Evolutionary conservation across 92 coral and sea anemone species (phyloP), one percentile per base, ranked within the genome.

Genomic region (Parazoanthus atlanticus): DNA sequence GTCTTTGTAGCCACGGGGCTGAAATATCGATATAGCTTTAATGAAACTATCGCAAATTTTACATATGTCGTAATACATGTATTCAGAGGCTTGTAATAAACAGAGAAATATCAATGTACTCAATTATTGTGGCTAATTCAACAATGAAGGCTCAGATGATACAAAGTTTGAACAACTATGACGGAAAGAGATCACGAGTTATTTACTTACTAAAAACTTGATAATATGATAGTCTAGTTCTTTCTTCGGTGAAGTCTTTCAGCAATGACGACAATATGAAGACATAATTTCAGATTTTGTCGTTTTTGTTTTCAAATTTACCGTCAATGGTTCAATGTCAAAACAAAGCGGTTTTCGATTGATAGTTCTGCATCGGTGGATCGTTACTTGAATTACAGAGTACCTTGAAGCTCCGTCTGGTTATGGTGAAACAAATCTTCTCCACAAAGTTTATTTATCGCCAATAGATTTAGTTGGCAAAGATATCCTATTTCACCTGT

Each of bases 171-270:
- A 33, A 75, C 16, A 75, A 36, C 43, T 75, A 23, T 75, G 79
- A 75, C 79, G 46, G 28, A 75, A 32, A 21, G 46, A 75, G 46
- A 75, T 75, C 52, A 36, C 79, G 49, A 23, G 30, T 36, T 75
- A n/a, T 75, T 75, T 75, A 75, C 79, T 75, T 75, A 19, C 52
- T 36, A 41, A 43, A 75, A 75, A 75, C 79, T 29, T 71, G 76
- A 71, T 71, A 30, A 10, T 28, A 28, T 8, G 76, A 29, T 16
- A 23, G 13, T 36, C 26, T 3, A 23, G 28, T 61, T 61, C 9
- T 56, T 61, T 23, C 69, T 61, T 61, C 69, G 69, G 69, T 17
- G 65, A 56, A 56, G 65, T 74, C 78, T 74, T 40, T 74, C 16
- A 40, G 29, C 46, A 75, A 75, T 38, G 29, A 36, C 49, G 2